These are phyloP conservation scores for Hydraecia micacea DNA, from an alignment of 2,888 invertebrate species.

Conservation along the genomic window DNA sequence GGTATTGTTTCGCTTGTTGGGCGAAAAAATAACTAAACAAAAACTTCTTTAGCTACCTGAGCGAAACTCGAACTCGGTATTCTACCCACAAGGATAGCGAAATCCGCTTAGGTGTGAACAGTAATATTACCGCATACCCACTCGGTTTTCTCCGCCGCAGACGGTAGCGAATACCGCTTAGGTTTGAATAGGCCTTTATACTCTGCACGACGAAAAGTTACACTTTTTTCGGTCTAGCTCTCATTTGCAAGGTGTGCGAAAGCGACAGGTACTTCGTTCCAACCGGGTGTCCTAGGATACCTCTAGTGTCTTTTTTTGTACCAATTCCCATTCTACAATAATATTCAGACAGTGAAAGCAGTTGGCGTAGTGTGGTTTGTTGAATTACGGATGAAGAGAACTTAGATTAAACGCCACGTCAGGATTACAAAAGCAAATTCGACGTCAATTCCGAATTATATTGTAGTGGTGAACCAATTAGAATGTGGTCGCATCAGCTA, in stretches of 20 bases:
- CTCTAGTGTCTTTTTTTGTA: not conserved
- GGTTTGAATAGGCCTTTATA: no score
- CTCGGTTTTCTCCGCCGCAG: no score
- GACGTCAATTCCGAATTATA: constrained; percentile 5
- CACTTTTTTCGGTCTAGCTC: not conserved
- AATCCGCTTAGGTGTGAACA: no score
- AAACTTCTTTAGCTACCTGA: no score
- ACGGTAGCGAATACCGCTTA: no score
- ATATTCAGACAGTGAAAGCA: not conserved
- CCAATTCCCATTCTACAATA: not conserved
- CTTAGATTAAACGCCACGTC: constrained; percentile 32
- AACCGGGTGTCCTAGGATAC: not conserved
- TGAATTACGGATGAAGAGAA: constrained; percentile 6
- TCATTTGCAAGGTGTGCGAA: not conserved
- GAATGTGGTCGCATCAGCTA: constrained; percentile 29
- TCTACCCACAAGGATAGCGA: no score
- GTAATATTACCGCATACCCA: no score
- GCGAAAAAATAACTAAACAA: no score
- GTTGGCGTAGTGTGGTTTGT: not conserved
- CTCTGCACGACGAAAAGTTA: not conserved
- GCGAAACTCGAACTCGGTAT: no score
- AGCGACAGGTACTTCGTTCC: not conserved
- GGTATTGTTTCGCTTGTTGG: no score
- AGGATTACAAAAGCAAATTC: constrained; percentile 23
- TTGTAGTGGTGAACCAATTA: constrained; percentile 5